Evolutionary conservation across 2,888 invertebrate genomes (phyloP).

Genomic region (Mythimna albipuncta): DNA sequence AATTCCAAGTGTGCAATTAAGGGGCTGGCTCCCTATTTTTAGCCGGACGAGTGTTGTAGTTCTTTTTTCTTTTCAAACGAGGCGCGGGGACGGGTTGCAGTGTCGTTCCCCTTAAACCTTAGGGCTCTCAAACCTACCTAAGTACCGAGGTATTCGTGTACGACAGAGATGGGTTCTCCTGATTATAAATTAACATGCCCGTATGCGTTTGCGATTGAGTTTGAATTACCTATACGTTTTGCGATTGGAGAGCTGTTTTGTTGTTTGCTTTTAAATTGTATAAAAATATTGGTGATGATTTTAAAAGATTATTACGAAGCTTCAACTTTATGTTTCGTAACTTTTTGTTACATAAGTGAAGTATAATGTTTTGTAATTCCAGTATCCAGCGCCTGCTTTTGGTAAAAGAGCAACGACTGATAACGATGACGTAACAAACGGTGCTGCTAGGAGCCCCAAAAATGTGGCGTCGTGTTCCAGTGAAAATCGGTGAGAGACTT

Average conservation of each 20-base stretch:
- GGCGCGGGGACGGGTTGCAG: slow-evolving; percentile 72
- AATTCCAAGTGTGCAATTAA: slow-evolving; percentile 87
- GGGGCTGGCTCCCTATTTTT: slow-evolving; percentile 85
- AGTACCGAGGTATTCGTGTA: slow-evolving; percentile 54
- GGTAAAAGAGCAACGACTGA: slow-evolving; percentile 65
- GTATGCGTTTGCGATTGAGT: slow-evolving; percentile 67
- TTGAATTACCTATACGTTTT: slow-evolving; percentile 64
- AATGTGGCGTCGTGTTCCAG: slow-evolving; percentile 19
- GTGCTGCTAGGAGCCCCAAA: slow-evolving; percentile 17
- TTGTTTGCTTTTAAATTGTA: slow-evolving; percentile 45
- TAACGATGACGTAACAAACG: slow-evolving; percentile 26
- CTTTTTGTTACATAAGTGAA: background rate
- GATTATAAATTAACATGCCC: slow-evolving; percentile 71
- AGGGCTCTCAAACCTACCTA: slow-evolving; percentile 65
- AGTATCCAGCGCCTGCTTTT: slow-evolving; percentile 83
- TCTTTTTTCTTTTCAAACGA: slow-evolving; percentile 76
- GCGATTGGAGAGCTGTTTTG: slow-evolving; percentile 57
- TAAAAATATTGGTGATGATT: slow-evolving; percentile 37
- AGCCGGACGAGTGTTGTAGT: slow-evolving; percentile 75
- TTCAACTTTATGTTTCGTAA: slow-evolving; percentile 19
- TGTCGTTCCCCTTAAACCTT: slow-evolving; percentile 75
- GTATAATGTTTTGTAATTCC: slow-evolving; percentile 56
- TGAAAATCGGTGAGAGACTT: slow-evolving; percentile 49
- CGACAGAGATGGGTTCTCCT: slow-evolving; percentile 66
- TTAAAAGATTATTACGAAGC: slow-evolving; percentile 30